A percentile compares a stretch with the other conserved stretches of the same genome.
phyloP scores from a whole-genome alignment of 1,140 invertebrate genomes.

The Philopotamus ludificatus region DNA sequence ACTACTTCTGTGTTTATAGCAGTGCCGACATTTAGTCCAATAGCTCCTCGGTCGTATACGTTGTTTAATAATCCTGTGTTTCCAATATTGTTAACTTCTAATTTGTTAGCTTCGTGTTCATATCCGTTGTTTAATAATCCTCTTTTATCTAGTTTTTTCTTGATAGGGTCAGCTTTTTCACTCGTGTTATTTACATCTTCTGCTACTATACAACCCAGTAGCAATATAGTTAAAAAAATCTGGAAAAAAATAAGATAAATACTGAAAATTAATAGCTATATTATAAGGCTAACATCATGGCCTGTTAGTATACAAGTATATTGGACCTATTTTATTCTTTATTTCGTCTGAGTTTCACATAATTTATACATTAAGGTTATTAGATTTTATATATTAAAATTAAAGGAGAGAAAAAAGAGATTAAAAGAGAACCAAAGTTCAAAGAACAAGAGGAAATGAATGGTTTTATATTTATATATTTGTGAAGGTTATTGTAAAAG shows the following conservation, averaged over 20 bases:
- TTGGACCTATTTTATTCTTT: too few relatives aligned
- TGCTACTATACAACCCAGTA: slow-evolving; percentile 65
- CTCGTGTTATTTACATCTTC: slow-evolving; percentile 61
- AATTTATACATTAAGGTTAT: not conserved
- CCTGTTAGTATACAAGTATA: too few relatives aligned
- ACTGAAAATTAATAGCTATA: slow-evolving; percentile 3
- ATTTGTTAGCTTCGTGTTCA: slow-evolving; percentile 59
- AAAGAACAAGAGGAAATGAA: too few relatives aligned
- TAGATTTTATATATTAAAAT: not conserved
- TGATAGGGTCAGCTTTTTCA: slow-evolving; percentile 60
- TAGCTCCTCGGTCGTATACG: slow-evolving; percentile 42
- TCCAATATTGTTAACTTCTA: slow-evolving; percentile 66
- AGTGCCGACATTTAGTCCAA: too few relatives aligned
- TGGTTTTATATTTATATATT: too few relatives aligned
- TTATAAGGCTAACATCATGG: too few relatives aligned
- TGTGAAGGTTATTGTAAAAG: too few relatives aligned
- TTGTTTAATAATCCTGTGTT: slow-evolving; percentile 55
- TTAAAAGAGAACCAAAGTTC: too few relatives aligned
- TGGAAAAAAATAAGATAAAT: slow-evolving; percentile 52
- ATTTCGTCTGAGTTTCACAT: not conserved
- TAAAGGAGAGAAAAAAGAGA: not conserved
- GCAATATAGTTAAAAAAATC: slow-evolving; percentile 69
- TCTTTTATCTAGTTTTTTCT: slow-evolving; percentile 61
- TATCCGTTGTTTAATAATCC: slow-evolving; percentile 61
- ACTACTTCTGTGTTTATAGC: slow-evolving; percentile 9